Conservation (phyloP, 2,888 invertebrate species). For the Philopedon plagiatum region DNA sequence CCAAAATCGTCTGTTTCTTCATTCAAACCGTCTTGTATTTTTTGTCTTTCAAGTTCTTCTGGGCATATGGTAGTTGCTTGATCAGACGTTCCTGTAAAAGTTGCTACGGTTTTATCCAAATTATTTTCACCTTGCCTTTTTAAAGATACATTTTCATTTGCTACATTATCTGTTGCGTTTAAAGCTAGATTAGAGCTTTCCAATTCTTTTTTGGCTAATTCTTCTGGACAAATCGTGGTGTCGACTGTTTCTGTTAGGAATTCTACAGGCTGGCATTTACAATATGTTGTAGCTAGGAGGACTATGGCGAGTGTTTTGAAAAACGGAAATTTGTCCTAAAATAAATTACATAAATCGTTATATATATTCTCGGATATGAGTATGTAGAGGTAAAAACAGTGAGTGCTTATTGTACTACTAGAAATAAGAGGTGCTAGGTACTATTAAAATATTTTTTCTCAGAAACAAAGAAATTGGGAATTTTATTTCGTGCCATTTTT, state of each 20-base stretch:
- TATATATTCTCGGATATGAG: too few relatives aligned
- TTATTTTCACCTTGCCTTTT: background rate
- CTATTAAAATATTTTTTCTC: too few relatives aligned
- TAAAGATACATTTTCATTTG: background rate
- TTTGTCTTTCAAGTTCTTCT: background rate
- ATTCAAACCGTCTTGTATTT: background rate
- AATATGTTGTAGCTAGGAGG: background rate
- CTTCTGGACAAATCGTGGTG: constrained; percentile 21
- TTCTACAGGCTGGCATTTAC: background rate
- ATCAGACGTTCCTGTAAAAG: background rate
- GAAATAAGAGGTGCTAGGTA: too few relatives aligned
- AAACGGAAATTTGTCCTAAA: background rate
- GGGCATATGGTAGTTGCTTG: background rate
- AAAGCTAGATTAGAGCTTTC: background rate
- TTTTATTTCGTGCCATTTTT: too few relatives aligned
- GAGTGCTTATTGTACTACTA: too few relatives aligned
- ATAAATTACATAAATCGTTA: background rate
- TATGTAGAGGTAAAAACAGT: too few relatives aligned
- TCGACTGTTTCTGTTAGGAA: background rate
- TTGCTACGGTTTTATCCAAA: background rate
- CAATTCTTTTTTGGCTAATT: constrained; percentile 15
- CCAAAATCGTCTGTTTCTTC: background rate
- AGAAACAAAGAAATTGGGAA: too few relatives aligned
- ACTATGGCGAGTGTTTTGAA: background rate
- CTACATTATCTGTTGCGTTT: background rate